phyloP scores from a whole-genome alignment of 2,797 vertebrate species.

The Anabas testudineus region DNA sequence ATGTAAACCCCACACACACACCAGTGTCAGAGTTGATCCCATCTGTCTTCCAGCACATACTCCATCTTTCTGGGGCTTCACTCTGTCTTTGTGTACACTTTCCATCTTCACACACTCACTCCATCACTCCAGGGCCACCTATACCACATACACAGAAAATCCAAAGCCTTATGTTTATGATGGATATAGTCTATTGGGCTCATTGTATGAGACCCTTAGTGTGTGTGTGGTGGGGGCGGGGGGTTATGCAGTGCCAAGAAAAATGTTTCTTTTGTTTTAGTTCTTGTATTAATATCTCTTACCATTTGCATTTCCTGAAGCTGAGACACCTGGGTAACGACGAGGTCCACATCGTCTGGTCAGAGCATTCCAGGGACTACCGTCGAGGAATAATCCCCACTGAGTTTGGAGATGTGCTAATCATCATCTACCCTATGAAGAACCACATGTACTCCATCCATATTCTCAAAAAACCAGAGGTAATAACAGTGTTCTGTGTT shows the following conservation, averaged over 20 bases:
- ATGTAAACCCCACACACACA: conserved; percentile 36
- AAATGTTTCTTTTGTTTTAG: conserved; percentile 34
- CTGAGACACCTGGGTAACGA: conserved; percentile 97
- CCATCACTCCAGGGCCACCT: conserved; percentile 76
- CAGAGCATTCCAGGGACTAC: conserved; percentile 96
- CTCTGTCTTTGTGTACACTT: conserved; percentile 69
- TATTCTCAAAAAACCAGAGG: conserved; percentile 98
- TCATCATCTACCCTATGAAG: conserved; percentile 98
- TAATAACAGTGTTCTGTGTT: conserved; percentile 62
- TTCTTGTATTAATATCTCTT: neutral
- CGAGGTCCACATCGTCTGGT: conserved; percentile 98
- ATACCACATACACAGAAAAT: conserved; percentile 31
- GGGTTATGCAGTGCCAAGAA: conserved; percentile 18
- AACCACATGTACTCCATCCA: conserved; percentile 99
- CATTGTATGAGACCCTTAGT: conserved; percentile 9
- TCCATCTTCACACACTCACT: conserved; percentile 74
- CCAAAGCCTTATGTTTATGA: conserved; percentile 68
- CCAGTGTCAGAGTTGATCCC: conserved; percentile 47
- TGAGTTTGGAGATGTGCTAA: conserved; percentile 97
- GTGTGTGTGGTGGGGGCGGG: no score
- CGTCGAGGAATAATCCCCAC: conserved; percentile 97
- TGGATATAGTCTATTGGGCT: conserved; percentile 58
- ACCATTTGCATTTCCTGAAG: conserved; percentile 71
- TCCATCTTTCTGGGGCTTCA: conserved; percentile 73
- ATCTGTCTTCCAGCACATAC: conserved; percentile 67